phyloP scores from a whole-genome alignment of 2,797 vertebrate species.

The Micrastur ruficollis region DNA sequence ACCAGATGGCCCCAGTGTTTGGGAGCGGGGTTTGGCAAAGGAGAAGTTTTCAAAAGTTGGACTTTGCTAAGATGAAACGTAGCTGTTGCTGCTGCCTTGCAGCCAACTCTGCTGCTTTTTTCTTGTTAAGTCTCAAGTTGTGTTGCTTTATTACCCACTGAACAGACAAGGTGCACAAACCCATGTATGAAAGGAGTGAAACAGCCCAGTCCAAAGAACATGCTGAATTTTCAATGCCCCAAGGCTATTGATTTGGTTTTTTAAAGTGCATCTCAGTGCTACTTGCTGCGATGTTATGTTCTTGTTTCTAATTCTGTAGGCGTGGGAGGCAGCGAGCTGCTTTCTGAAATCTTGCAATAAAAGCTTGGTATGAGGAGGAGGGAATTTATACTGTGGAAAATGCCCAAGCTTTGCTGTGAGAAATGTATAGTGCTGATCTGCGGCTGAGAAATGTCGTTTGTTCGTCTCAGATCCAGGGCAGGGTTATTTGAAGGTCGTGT shows the following conservation, averaged over 20 bases:
- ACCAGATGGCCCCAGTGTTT: slow-evolving; percentile 61
- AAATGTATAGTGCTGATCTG: not conserved
- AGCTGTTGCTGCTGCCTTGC: slow-evolving; percentile 44
- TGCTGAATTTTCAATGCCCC: not conserved
- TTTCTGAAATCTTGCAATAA: slow-evolving; percentile 58
- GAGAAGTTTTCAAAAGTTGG: slow-evolving; percentile 36
- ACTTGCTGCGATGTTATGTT: not conserved
- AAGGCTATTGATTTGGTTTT: not conserved
- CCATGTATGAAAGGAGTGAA: not conserved
- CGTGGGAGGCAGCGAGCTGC: slow-evolving; percentile 33
- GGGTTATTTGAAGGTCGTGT: slow-evolving; percentile 1
- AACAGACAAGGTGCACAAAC: not conserved
- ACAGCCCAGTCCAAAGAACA: not conserved
- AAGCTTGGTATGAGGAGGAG: slow-evolving; percentile 47
- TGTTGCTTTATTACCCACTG: not conserved
- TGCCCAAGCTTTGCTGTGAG: slow-evolving; percentile 26
- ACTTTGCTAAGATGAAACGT: slow-evolving; percentile 50
- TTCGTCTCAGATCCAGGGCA: not conserved
- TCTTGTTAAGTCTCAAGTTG: not conserved
- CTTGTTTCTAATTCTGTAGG: slow-evolving; percentile 50
- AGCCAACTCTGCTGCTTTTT: slow-evolving; percentile 15
- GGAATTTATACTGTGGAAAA: slow-evolving; percentile 43
- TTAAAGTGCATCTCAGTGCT: not conserved
- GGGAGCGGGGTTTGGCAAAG: slow-evolving; percentile 52
- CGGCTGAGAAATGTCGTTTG: not conserved